phyloP scores from a whole-genome alignment of 2,888 invertebrate species.

The Morpho helenor region DNA sequence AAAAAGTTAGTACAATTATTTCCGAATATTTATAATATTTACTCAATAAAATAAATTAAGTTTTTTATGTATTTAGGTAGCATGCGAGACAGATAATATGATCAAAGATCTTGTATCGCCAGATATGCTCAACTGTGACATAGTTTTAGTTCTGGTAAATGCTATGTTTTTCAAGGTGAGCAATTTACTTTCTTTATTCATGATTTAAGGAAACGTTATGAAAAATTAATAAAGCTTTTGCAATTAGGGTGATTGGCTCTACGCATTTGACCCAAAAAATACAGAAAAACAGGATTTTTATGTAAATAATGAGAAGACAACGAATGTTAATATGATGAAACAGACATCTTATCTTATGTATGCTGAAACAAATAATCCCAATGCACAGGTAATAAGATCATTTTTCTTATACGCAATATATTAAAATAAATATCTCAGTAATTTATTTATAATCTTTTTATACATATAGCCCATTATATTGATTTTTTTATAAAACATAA shows the following conservation, averaged over 20 bases:
- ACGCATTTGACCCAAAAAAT: constrained; percentile 19
- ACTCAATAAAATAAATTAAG: not conserved
- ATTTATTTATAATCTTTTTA: not conserved
- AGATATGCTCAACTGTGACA: constrained; percentile 12
- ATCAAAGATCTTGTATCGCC: constrained; percentile 24
- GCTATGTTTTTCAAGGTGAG: constrained; percentile 29
- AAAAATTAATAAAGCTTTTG: not conserved
- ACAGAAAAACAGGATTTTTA: constrained; percentile 20
- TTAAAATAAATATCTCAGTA: too few species aligned
- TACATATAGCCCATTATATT: not conserved
- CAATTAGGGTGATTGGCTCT: constrained; percentile 21
- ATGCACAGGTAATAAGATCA: constrained; percentile 23
- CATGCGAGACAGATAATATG: constrained; percentile 22
- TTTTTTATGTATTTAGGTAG: constrained; percentile 20
- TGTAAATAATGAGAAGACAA: constrained; percentile 10
- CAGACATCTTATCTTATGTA: constrained; percentile 22
- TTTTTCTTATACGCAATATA: too few species aligned
- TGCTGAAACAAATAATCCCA: constrained; percentile 16
- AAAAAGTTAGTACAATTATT: too few species aligned
- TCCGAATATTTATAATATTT: too few species aligned
- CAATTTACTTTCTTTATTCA: not conserved
- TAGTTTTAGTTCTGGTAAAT: constrained; percentile 24
- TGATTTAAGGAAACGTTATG: not conserved
- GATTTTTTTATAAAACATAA: not conserved
- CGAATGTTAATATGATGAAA: constrained; percentile 29